Evolutionary conservation across 2,797 vertebrate genomes (phyloP).

Genomic region (Pseudochirops cupreus): DNA sequence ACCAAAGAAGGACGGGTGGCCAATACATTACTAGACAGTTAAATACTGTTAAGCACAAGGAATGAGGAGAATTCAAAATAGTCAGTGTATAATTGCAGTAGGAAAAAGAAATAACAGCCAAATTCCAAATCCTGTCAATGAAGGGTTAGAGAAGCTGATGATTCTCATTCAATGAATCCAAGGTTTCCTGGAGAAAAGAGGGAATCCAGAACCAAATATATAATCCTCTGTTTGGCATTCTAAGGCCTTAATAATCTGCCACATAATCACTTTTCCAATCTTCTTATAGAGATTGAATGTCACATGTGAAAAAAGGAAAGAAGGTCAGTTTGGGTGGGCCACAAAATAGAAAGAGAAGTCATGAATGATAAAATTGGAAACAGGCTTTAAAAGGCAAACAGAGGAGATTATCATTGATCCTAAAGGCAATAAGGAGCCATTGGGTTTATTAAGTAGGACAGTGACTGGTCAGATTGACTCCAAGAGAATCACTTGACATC

Average conservation of each 20-base stretch:
- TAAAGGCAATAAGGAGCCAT: background rate
- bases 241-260: background rate
- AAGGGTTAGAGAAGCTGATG: background rate
- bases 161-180: background rate
- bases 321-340: background rate
- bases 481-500: background rate
- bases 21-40: background rate
- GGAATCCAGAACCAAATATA: background rate
- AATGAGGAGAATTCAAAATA: background rate
- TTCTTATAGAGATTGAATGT: background rate
- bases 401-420: background rate
- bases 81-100: background rate
- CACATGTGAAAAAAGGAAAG: background rate
- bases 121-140: background rate
- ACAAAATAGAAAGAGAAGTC: background rate
- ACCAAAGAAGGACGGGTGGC: background rate
- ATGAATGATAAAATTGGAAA: background rate
- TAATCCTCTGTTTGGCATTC: background rate
- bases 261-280: background rate
- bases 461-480: background rate
- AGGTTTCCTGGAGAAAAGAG: background rate
- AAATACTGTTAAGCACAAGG: background rate
- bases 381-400: background rate
- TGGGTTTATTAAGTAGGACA: background rate
- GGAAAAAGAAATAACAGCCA: conserved; percentile 5